Conservation (phyloP, 2,113 vertebrate species). For the Romanogobio albipinnatus region DNA sequence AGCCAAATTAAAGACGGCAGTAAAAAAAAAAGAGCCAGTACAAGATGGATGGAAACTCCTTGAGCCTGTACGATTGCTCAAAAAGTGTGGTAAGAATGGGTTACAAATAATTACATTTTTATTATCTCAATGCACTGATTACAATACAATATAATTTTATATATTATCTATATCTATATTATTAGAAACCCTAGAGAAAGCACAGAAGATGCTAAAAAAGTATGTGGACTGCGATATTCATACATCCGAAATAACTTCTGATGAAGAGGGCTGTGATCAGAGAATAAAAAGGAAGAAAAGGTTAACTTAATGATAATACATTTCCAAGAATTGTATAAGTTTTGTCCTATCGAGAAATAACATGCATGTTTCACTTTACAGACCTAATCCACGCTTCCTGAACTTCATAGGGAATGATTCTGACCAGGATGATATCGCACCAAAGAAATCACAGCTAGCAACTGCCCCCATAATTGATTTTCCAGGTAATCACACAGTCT, state of each 20-base stretch:
- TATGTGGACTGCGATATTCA: neutral
- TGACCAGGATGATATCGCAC: no score
- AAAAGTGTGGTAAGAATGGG: constrained; percentile 4
- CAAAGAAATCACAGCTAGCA: no score
- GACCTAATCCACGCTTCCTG: no score
- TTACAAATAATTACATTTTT: neutral
- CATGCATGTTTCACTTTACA: neutral
- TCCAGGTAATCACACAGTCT: no score
- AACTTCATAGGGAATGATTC: no score
- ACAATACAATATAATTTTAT: neutral
- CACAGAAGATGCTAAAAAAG: neutral
- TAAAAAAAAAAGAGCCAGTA: neutral
- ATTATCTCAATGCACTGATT: neutral
- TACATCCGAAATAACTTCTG: neutral
- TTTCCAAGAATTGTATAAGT: neutral
- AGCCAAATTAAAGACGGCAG: neutral
- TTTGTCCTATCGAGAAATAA: neutral
- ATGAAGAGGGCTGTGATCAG: neutral
- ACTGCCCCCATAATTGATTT: no score
- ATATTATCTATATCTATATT: neutral
- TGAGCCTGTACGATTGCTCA: neutral
- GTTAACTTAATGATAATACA: neutral
- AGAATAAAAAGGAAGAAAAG: neutral
- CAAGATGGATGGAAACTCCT: no score
- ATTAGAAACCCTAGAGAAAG: constrained; percentile 8